These are phyloP conservation scores for Crotalus horridus DNA, from an alignment of 2,113 vertebrate species.

Conservation along the genomic window DNA sequence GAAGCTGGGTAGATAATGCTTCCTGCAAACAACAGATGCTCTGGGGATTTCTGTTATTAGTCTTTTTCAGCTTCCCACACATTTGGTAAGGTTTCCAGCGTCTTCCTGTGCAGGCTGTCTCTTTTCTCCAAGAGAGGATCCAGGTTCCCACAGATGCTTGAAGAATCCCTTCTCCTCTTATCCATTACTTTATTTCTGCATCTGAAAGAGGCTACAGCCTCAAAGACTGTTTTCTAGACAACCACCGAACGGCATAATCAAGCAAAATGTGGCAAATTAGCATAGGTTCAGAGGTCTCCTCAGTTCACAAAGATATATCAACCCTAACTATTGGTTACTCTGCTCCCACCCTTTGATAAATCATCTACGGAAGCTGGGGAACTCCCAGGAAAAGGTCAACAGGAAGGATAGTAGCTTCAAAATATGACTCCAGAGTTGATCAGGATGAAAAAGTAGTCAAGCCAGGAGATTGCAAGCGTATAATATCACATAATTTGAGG, in stretches of 20 bases:
- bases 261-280: background rate
- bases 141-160: background rate
- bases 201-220: background rate
- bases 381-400: background rate
- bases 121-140: background rate
- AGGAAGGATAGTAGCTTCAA: background rate
- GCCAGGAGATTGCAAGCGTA: background rate
- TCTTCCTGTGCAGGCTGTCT: background rate
- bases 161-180: background rate
- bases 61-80: conserved; percentile 12
- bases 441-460: background rate
- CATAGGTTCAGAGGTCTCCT: background rate
- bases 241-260: background rate
- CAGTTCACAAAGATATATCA: background rate
- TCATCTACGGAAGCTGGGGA: background rate
- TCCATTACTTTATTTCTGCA: background rate
- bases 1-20: background rate
- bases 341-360: background rate
- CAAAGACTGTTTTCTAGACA: background rate
- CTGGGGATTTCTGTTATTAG: conserved; percentile 4
- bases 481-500: background rate
- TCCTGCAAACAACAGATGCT: background rate
- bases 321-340: background rate
- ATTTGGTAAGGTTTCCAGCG: background rate
- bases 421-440: background rate